Percentiles rank a stretch among this genome's conserved stretches.
Evolutionary conservation across 2,888 invertebrate species (phyloP).

Genomic region (Patella ulyssiponensis): DNA sequence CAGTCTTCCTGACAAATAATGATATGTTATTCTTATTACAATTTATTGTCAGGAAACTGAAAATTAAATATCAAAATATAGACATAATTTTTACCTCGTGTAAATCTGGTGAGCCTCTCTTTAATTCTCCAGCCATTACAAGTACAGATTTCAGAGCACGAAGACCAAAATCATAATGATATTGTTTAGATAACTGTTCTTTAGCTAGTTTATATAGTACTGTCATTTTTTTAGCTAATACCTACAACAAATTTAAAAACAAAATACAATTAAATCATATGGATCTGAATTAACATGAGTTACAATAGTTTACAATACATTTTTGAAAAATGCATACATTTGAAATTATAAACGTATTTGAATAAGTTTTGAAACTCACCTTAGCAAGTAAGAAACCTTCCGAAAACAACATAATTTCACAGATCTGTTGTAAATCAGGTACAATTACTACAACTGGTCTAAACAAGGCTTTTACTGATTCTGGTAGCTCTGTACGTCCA

Average conservation of each 20-base stretch:
- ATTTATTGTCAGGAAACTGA: too few relatives aligned
- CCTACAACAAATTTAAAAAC: conserved; percentile 66
- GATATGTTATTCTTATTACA: too few relatives aligned
- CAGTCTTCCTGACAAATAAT: too few relatives aligned
- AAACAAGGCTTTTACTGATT: conserved; percentile 89
- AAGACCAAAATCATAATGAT: conserved; percentile 94
- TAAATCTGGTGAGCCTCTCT: conserved; percentile 83
- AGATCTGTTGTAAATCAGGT: conserved; percentile 92
- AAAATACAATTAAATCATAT: background rate
- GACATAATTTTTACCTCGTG: conserved; percentile 76
- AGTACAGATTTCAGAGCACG: conserved; percentile 92
- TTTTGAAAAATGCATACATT: too few relatives aligned
- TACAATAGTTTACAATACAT: background rate
- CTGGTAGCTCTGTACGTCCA: conserved; percentile 91
- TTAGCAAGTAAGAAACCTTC: conserved; percentile 93
- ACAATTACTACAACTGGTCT: conserved; percentile 93
- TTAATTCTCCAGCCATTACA: conserved; percentile 91
- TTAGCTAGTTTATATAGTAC: conserved; percentile 88
- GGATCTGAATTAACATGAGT: too few relatives aligned
- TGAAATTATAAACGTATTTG: too few relatives aligned
- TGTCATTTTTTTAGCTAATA: conserved; percentile 93
- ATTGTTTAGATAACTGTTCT: conserved; percentile 92
- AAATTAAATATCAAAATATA: too few relatives aligned
- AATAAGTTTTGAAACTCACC: conserved; percentile 71
- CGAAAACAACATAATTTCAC: conserved; percentile 91